Percentiles rank a stretch among this genome's conserved stretches.
phyloP scores from a whole-genome alignment of 1,140 invertebrate species.

The Trichogramma pretiosum region DNA sequence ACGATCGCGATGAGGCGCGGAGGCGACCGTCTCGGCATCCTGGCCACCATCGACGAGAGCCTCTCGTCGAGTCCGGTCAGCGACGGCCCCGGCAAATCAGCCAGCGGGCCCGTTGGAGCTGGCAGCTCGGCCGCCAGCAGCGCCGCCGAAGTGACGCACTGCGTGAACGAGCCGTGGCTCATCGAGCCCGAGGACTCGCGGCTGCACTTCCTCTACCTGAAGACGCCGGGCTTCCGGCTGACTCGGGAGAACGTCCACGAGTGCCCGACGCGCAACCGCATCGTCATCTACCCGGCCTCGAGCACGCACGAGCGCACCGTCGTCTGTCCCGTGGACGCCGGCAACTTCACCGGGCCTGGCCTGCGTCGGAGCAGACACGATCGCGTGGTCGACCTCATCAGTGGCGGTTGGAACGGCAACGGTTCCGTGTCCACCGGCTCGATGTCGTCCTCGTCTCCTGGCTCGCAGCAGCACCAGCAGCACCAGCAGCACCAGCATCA shows the following conservation, averaged over 20 bases:
- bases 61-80: constrained; percentile 15
- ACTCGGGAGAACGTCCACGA: constrained; percentile 42
- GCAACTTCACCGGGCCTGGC: constrained; percentile 19
- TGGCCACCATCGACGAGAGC: constrained; percentile 38
- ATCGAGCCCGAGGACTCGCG: constrained; percentile 64
- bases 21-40: not conserved
- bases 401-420: constrained; percentile 59
- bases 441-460: constrained; percentile 32
- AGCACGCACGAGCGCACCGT: constrained; percentile 52
- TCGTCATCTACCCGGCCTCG: constrained; percentile 61
- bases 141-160: constrained; percentile 41
- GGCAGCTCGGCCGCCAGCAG: not conserved
- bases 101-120: not conserved
- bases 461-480: no score
- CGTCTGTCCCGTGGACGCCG: constrained; percentile 55
- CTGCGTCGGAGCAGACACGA: constrained; percentile 28
- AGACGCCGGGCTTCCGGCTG: constrained; percentile 57
- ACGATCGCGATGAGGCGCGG: no score
- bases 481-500: constrained; percentile 1
- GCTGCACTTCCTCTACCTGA: constrained; percentile 62
- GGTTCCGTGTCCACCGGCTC: constrained; percentile 21
- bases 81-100: no score
- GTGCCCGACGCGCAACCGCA: constrained; percentile 62
- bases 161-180: constrained; percentile 67
- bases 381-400: constrained; percentile 59